Evolutionary conservation across 23 tunicate genomes (phyloP).

Genomic region (Botrylloides violaceus): DNA sequence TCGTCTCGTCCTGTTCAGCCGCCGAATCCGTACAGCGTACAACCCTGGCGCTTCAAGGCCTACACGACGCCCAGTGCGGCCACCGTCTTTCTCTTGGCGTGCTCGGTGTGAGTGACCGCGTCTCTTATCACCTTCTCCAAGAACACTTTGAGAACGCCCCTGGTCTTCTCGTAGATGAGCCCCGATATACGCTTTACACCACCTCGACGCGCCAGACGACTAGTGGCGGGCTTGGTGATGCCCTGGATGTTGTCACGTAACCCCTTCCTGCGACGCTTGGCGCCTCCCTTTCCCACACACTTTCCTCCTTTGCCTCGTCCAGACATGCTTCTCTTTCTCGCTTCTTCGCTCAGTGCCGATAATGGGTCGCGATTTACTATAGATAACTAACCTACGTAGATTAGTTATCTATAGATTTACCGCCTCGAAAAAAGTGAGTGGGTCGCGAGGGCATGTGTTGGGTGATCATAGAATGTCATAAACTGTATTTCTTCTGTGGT

Average conservation of each 20-base stretch:
- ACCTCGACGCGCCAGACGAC: constrained; percentile 25
- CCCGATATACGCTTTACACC: constrained; percentile 43
- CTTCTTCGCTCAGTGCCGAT: no score
- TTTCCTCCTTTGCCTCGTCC: constrained; percentile 48
- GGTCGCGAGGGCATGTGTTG: no score
- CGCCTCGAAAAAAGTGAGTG: no score
- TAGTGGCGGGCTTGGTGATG: constrained; percentile 15
- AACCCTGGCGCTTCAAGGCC: constrained; percentile 31
- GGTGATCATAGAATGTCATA: no score
- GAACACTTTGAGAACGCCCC: constrained; percentile 29
- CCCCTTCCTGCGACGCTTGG: constrained; percentile 35
- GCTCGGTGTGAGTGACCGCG: constrained; percentile 55
- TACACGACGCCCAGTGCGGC: constrained; percentile 18
- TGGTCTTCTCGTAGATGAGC: constrained; percentile 30
- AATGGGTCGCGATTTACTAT: no score
- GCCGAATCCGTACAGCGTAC: constrained; percentile 33
- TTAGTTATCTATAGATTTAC: no score
- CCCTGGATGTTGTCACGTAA: constrained; percentile 47
- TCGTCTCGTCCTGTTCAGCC: constrained; percentile 10
- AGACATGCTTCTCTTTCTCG: constrained; percentile 29
- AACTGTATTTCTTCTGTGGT: no score
- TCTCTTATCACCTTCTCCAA: constrained; percentile 29
- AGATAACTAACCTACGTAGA: no score
- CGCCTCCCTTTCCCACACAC: constrained; percentile 42
- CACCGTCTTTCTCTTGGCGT: constrained; percentile 40